Evolutionary conservation across 2,797 vertebrate genomes (phyloP), one percentile per base, ranked within the genome.

Genomic region (Ceyx erithaca): DNA sequence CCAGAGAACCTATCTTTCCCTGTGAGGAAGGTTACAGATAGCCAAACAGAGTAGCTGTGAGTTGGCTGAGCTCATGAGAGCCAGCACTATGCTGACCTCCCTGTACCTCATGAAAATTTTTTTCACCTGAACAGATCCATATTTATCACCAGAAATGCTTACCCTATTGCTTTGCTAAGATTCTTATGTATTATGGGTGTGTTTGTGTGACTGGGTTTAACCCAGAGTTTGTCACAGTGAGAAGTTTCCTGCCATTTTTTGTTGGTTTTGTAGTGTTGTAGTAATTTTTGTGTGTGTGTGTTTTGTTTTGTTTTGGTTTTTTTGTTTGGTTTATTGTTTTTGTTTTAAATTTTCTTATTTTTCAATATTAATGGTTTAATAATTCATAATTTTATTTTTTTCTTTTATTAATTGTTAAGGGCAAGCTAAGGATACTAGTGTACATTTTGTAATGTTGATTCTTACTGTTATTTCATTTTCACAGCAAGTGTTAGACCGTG

Each of bases 401-500:
- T 59, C 16, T 10, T 4, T 8, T n/a, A 20, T 26, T 41, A 25
- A 11, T 25, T 68, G 72, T 41, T 12, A 41, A 79, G 68, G 61
- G 19, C 25, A 51, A 57, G 48, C 6, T 77, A 68, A 58, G 17
- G 15, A 25, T 78, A 18, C 9, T 51, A 20, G 4, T 72, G 25
- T 71, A 23, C 3, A 66, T 25, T 88, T 86, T 92, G 51, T 57
- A 14, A 71, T 69, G 70, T 80, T 75, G 22, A 54, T 45, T 93
- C 33, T 92, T 92, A 94, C 22, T 87, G 10, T 88, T 85, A 79
- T 96, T 82, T 93, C 2, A 5, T 72, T 85, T 96, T 87, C 96
- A 54, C 92, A 99, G 99, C 99, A 99, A 99, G 99, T 99, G 63
- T 97, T 99, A 93, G 99, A 99, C 95, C 94, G 98, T 48, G 98